phyloP scores from a whole-genome alignment of 2,113 vertebrate species.

The Aptenodytes patagonicus region DNA sequence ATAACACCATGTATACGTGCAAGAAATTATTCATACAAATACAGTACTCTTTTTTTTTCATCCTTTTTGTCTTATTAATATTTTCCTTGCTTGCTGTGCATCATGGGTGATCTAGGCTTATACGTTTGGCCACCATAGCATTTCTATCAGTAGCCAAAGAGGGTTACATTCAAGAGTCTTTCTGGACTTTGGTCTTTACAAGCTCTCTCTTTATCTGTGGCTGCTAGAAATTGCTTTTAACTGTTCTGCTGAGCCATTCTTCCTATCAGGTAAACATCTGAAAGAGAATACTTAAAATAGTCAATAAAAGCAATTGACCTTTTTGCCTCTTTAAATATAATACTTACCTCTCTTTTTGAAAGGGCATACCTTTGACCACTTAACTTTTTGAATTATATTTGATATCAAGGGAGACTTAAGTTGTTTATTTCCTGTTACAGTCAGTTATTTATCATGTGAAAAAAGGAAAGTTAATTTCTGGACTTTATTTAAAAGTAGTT shows the following conservation, averaged over 20 bases:
- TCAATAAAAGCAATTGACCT: not conserved
- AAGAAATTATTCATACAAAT: not conserved
- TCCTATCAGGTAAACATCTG: not conserved
- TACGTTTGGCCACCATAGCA: not conserved
- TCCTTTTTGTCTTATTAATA: not conserved
- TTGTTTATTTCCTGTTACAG: not conserved
- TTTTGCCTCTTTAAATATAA: not conserved
- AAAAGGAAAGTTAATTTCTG: not conserved
- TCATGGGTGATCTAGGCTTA: not conserved
- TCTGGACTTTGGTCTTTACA: not conserved
- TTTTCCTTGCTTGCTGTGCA: not conserved
- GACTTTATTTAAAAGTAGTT: not conserved
- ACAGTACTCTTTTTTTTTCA: not conserved
- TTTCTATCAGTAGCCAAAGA: not conserved
- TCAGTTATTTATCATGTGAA: not conserved
- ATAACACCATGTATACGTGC: not conserved
- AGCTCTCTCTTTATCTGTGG: not conserved
- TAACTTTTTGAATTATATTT: not conserved
- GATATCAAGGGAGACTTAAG: not conserved
- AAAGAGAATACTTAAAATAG: not conserved
- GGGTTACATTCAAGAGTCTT: not conserved
- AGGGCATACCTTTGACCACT: not conserved
- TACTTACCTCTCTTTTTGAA: not conserved
- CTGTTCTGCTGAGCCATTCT: not conserved
- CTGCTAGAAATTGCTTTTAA: not conserved